Percentiles rank a stretch among this genome's conserved stretches.
Conservation (phyloP, 1,140 invertebrate genomes). For the Drosophila setifemur region DNA sequence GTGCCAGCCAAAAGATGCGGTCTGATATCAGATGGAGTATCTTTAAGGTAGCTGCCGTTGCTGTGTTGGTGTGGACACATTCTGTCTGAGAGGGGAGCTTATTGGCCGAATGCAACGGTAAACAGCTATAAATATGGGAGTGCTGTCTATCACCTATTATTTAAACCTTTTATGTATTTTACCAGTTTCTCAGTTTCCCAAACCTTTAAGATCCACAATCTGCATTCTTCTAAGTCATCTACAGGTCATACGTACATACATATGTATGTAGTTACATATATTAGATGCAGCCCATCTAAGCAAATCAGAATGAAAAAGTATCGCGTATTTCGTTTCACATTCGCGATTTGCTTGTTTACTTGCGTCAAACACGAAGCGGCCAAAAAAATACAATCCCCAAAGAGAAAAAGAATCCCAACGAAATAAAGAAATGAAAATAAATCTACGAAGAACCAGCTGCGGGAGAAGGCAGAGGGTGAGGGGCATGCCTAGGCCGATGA, state of each 20-base stretch:
- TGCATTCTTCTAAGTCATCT: background rate
- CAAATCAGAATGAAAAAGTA: slow-evolving; percentile 47
- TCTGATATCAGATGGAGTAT: slow-evolving; percentile 63
- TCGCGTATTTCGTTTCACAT: slow-evolving; percentile 66
- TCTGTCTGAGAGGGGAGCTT: background rate
- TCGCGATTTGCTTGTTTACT: slow-evolving; percentile 64
- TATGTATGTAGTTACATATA: too few species aligned
- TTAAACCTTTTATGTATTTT: background rate
- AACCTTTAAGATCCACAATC: background rate
- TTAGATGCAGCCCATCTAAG: slow-evolving; percentile 14
- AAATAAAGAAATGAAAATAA: slow-evolving; percentile 5
- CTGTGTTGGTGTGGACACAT: slow-evolving; percentile 8
- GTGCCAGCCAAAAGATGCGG: slow-evolving; percentile 30
- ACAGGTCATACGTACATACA: background rate
- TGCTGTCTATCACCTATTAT: slow-evolving; percentile 13
- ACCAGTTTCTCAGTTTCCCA: too few species aligned
- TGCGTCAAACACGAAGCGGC: slow-evolving; percentile 70
- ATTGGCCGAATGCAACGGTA: slow-evolving; percentile 10
- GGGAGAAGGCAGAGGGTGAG: slow-evolving; percentile 1
- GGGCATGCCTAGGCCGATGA: slow-evolving; percentile 61
- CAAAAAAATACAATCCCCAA: slow-evolving; percentile 26
- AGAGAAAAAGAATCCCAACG: slow-evolving; percentile 11
- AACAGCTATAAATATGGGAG: slow-evolving; percentile 22
- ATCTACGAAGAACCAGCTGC: slow-evolving; percentile 7
- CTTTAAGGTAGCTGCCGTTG: slow-evolving; percentile 34